Percentiles rank a stretch among this genome's conserved stretches.
phyloP scores from a whole-genome alignment of 1,140 invertebrate species.

The Saccostrea glomerata region DNA sequence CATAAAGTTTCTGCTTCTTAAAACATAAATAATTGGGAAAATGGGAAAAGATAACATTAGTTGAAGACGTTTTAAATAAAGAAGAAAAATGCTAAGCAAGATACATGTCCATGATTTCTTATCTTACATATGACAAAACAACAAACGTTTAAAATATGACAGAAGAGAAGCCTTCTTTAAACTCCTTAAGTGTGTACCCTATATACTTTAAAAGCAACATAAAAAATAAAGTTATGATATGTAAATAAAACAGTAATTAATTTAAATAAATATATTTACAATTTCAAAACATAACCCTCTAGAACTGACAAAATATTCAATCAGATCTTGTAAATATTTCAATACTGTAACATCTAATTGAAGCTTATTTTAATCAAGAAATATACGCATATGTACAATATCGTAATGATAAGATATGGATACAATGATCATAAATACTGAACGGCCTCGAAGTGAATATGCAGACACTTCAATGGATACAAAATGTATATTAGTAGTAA shows the following conservation, averaged over 20 bases:
- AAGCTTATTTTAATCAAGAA: neutral
- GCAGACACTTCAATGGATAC: neutral
- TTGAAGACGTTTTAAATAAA: no score
- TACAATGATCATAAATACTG: neutral
- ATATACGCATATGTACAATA: neutral
- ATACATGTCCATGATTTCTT: neutral
- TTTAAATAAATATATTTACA: conserved; percentile 4
- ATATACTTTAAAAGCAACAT: neutral
- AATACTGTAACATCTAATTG: neutral
- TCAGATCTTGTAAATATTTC: neutral
- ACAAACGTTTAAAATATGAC: neutral
- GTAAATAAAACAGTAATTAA: neutral
- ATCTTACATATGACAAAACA: neutral
- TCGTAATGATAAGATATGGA: neutral
- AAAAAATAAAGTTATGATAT: neutral
- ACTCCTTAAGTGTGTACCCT: neutral
- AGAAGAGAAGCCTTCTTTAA: neutral
- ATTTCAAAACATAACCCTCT: neutral
- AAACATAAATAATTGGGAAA: no score
- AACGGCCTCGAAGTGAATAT: neutral
- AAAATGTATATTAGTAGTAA: neutral
- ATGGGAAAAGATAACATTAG: no score
- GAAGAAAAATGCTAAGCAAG: neutral
- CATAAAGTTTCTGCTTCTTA: no score
- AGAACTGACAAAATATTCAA: neutral